Conservation (phyloP, 2,888 invertebrate species). For the Metopia argyrocephala region DNA sequence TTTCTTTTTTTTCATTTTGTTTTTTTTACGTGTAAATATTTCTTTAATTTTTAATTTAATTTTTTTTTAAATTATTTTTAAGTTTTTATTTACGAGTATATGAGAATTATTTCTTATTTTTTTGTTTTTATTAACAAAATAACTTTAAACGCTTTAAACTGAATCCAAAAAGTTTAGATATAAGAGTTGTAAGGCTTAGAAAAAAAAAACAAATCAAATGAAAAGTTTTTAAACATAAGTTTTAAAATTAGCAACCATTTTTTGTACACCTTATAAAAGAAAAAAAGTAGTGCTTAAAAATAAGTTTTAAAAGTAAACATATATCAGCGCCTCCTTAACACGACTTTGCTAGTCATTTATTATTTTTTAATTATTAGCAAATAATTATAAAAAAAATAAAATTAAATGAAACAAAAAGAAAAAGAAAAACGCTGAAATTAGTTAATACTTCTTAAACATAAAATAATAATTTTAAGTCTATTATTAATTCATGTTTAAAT, state of each 20-base stretch:
- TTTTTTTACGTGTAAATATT: slow-evolving; percentile 39
- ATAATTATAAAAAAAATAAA: slow-evolving; percentile 21
- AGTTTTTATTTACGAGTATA: slow-evolving; percentile 25
- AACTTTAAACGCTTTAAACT: slow-evolving; percentile 56
- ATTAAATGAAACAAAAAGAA: too few species aligned
- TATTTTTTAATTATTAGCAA: slow-evolving; percentile 27
- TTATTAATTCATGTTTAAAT: too few species aligned
- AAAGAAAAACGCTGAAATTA: too few species aligned
- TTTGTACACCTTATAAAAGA: slow-evolving; percentile 47
- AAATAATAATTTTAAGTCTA: too few species aligned
- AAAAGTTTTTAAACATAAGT: not conserved
- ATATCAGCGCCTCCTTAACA: too few species aligned
- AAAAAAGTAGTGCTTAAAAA: slow-evolving; percentile 23
- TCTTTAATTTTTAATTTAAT: slow-evolving; percentile 25
- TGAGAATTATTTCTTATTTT: slow-evolving; percentile 6
- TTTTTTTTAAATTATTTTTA: slow-evolving; percentile 28
- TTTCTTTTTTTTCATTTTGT: not conserved
- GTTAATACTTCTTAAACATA: too few species aligned
- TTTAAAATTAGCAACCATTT: too few species aligned
- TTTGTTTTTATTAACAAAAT: slow-evolving; percentile 16
- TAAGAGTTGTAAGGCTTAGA: slow-evolving; percentile 66
- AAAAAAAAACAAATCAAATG: not conserved
- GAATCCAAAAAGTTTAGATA: slow-evolving; percentile 63
- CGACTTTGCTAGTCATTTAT: too few species aligned
- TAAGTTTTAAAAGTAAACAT: too few species aligned